Conservation (phyloP, 2,113 vertebrate genomes). For the Heteronetta atricapilla region DNA sequence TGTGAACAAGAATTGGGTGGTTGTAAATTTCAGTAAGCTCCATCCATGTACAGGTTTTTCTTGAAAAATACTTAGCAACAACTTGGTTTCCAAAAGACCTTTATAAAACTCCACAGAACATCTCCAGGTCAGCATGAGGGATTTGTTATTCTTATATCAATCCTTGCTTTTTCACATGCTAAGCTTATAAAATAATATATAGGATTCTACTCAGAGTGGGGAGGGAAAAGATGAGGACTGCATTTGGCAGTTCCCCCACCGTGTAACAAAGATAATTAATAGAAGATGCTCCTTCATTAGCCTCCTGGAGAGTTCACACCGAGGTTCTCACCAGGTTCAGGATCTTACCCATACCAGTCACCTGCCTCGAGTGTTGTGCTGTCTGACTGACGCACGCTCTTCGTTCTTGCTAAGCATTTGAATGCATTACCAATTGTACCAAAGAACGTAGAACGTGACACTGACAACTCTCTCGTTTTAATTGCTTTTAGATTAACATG, state of each 20-base stretch:
- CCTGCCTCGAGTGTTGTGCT: background rate
- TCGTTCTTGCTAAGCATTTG: background rate
- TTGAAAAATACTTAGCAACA: background rate
- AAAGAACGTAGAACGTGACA: conserved; percentile 3
- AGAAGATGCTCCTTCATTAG: background rate
- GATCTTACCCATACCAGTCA: background rate
- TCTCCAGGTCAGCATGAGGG: background rate
- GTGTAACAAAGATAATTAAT: background rate
- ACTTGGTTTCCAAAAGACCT: background rate
- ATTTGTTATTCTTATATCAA: background rate
- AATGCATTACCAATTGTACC: background rate
- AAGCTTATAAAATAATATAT: background rate
- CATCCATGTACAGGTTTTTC: background rate
- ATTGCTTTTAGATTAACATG: conserved; percentile 58
- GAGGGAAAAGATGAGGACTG: background rate
- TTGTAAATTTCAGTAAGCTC: background rate
- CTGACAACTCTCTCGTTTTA: conserved; percentile 45
- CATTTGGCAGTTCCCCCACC: background rate
- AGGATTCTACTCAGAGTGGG: background rate
- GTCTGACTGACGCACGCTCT: background rate
- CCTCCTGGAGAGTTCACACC: background rate
- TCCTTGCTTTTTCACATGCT: background rate
- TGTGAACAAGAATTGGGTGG: background rate
- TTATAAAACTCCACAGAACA: background rate
- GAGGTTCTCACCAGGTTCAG: background rate